phyloP scores from a whole-genome alignment of 2,888 invertebrate genomes.

The Physocephala rufipes region DNA sequence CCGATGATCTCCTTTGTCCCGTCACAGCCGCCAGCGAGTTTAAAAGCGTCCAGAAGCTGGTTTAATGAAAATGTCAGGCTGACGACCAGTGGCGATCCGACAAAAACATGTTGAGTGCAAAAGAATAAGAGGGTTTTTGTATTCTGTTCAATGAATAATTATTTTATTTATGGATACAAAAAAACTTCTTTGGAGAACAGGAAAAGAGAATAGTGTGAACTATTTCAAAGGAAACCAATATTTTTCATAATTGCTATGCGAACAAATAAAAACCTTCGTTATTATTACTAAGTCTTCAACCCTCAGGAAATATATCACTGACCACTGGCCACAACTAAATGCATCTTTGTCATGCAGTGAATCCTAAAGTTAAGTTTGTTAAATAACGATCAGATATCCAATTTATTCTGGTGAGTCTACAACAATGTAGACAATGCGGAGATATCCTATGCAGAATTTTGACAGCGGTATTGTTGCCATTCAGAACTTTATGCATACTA shows the following conservation, averaged over 20 bases:
- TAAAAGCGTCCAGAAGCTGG: slow-evolving; percentile 1
- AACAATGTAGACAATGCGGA: not conserved
- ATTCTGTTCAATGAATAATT: too few species aligned
- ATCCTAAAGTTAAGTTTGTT: slow-evolving; percentile 22
- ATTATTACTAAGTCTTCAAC: too few species aligned
- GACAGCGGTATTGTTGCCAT: slow-evolving; percentile 13
- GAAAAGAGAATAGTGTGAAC: too few species aligned
- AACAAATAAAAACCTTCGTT: not conserved
- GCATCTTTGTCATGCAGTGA: slow-evolving; percentile 27
- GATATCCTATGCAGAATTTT: not conserved
- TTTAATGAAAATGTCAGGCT: not conserved
- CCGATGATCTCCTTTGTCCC: slow-evolving; percentile 19
- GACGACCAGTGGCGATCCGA: not conserved
- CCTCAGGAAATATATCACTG: not conserved
- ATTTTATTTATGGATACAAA: too few species aligned
- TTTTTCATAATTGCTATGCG: too few species aligned
- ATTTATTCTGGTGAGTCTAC: slow-evolving; percentile 31
- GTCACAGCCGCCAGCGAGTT: not conserved
- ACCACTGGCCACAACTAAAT: not conserved
- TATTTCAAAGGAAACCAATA: too few species aligned
- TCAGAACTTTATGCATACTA: slow-evolving; percentile 29
- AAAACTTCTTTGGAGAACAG: too few species aligned
- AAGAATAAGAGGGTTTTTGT: too few species aligned
- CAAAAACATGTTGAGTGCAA: not conserved
- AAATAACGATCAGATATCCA: too few species aligned